phyloP scores from a whole-genome alignment of 2,113 vertebrate genomes.

The Helogale parvula region DNA sequence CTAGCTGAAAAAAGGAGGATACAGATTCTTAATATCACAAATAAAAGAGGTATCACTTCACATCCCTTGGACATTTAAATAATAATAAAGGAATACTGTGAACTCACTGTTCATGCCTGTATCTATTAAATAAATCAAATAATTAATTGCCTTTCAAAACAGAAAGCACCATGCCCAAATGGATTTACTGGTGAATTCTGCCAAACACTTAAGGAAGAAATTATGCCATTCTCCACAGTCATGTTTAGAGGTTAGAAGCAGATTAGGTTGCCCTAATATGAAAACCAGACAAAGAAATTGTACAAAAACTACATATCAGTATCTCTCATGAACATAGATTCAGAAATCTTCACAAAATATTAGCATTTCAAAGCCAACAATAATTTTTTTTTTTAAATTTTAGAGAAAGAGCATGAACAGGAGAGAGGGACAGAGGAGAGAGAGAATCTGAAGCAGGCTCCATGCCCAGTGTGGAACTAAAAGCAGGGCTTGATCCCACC shows the following conservation, averaged over 20 bases:
- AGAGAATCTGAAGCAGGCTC: too few species aligned
- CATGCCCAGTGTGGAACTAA: too few species aligned
- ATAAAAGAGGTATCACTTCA: neutral
- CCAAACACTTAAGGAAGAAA: neutral
- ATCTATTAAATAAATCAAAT: neutral
- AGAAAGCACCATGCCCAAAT: neutral
- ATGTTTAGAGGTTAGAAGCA: neutral
- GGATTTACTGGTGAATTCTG: neutral
- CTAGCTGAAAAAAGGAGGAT: neutral
- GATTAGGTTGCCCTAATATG: neutral
- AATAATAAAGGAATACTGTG: neutral
- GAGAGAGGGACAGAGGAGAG: too few species aligned
- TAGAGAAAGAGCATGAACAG: too few species aligned
- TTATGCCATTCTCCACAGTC: neutral
- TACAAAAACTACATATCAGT: neutral
- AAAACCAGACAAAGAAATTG: neutral
- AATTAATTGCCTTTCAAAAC: neutral
- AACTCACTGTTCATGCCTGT: neutral
- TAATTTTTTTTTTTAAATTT: neutral
- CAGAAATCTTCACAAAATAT: neutral
- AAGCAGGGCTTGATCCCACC: too few species aligned
- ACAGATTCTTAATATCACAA: neutral
- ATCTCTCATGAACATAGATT: neutral
- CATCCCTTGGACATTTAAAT: neutral
- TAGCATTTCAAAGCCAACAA: neutral